Evolutionary conservation across 2,113 vertebrate genomes (phyloP), one percentile per base, ranked within the genome.

Genomic region (Corythoichthys intestinalis): DNA sequence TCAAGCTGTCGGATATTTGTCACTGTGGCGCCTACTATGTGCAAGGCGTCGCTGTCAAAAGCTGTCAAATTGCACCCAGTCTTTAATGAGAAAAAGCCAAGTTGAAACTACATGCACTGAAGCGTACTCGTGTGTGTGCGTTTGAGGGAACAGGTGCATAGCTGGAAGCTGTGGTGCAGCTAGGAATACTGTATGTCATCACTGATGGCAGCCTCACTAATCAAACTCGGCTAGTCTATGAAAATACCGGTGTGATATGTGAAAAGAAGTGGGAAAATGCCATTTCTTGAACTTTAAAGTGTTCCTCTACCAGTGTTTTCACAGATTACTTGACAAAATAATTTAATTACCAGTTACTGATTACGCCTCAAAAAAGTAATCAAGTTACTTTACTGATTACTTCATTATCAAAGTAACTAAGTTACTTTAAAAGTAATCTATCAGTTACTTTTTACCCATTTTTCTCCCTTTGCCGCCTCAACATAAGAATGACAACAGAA

Each of bases 11-110:
- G 64, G 77, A 74, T 86, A 80, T 85, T 81, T 83, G 81, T 85
- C 86, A 82, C 74, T 14, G 48, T 70, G 86, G 80, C 79, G 76
- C 69, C 73, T 79, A 86, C 83, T 77, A 74, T 74, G 78, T 83
- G 85, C 82, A 87, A 91, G 81, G 73, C 75, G 74, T 84, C 70
- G 67, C 85, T 82, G 83, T 88, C 78, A 82, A 79, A 88, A 84
- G 66, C 80, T 88, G 87, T 87, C 88, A 86, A 75, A 76, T 84
- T 77, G 86, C 76, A 76, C 69, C 3, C 83, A 77, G 85, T 83
- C 84, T 86, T 88, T 90, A 87, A 91, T 88, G 87, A 90, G 86
- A 88, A 82, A 87, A 84, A 85, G 85, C 64, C 82, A 83, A 90
- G 81, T 87, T 73, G 86, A 86, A 84, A 85, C 78, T 81, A 83